Conservation (phyloP, 1,140 invertebrate species). For the Zaprionus capensis region DNA sequence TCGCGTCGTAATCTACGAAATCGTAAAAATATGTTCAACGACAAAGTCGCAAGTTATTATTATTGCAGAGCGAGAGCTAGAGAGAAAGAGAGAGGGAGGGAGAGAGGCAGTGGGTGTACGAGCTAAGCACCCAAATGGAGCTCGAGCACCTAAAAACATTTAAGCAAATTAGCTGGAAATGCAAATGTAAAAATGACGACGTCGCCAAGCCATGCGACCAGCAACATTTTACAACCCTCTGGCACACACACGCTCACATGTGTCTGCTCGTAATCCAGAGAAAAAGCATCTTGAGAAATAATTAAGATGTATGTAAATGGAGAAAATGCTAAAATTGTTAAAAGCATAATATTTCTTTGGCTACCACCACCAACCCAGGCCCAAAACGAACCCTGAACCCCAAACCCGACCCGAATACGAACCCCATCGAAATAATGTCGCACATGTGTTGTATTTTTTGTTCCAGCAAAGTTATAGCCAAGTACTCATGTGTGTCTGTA, state of each 20-base stretch:
- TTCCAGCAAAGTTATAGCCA: conserved; percentile 65
- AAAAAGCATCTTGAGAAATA: conserved; percentile 83
- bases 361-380: conserved; percentile 41
- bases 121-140: conserved; percentile 4
- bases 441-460: conserved; percentile 80
- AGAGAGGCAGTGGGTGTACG: background rate
- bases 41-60: conserved; percentile 73
- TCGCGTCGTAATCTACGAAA: conserved; percentile 68
- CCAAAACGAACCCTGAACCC: conserved; percentile 9
- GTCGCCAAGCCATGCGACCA: conserved; percentile 63
- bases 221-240: conserved; percentile 73
- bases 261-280: conserved; percentile 66
- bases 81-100: background rate
- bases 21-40: conserved; percentile 79
- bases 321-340: conserved; percentile 83
- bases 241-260: conserved; percentile 20
- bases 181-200: conserved; percentile 82
- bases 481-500: conserved; percentile 25
- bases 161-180: conserved; percentile 81
- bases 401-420: conserved; percentile 23
- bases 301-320: conserved; percentile 84
- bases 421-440: conserved; percentile 66
- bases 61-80: conserved; percentile 53
- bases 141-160: conserved; percentile 76
- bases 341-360: conserved; percentile 83